Conservation (phyloP, 2,888 invertebrate species). For the Cataglyphis cursor region DNA sequence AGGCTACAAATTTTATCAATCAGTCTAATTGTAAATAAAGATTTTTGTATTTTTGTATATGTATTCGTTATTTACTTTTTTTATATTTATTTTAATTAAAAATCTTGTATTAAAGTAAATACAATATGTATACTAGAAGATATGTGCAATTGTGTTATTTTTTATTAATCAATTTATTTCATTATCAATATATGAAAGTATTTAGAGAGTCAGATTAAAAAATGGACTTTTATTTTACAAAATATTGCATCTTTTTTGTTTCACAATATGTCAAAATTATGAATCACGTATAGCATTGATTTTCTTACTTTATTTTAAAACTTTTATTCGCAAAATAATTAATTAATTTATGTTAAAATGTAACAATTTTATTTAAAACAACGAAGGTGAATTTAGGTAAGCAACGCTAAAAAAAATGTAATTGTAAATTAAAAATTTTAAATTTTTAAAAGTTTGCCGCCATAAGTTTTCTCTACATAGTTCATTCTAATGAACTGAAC, state of each 20-base stretch:
- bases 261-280: background rate
- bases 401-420: background rate
- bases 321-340: background rate
- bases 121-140: background rate
- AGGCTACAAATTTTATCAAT: conserved; percentile 6
- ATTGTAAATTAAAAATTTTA: background rate
- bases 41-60: background rate
- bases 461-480: background rate
- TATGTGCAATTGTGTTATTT: background rate
- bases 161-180: background rate
- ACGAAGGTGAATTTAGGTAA: background rate
- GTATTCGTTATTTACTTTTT: background rate
- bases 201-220: background rate
- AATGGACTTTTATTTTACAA: background rate
- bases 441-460: background rate
- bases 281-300: background rate
- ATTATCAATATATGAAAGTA: background rate
- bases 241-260: background rate
- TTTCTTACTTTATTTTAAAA: background rate
- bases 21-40: background rate
- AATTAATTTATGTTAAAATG: background rate
- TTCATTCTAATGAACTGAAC: background rate
- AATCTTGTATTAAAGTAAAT: background rate
- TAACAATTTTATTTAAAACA: background rate
- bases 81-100: background rate